Evolutionary conservation across 2,888 invertebrate species (phyloP).

Genomic region (Craniophora ligustri): DNA sequence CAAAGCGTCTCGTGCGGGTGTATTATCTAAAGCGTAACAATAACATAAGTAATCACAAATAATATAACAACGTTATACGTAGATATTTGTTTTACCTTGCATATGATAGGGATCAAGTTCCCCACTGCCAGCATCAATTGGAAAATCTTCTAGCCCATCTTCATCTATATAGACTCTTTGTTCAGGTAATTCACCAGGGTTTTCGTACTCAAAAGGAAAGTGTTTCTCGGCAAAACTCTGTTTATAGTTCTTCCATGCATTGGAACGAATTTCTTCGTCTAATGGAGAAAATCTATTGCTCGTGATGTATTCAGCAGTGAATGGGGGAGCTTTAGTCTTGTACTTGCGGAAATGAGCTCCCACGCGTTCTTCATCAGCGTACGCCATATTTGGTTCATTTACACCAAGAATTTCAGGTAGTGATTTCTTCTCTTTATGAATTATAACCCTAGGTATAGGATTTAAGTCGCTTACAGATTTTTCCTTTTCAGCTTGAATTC

Average conservation of each 20-base stretch:
- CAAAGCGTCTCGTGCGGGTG: slow-evolving; percentile 59
- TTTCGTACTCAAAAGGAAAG: slow-evolving; percentile 85
- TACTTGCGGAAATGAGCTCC: slow-evolving; percentile 83
- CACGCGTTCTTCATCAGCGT: slow-evolving; percentile 84
- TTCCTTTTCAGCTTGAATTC: slow-evolving; percentile 74
- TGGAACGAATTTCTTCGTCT: slow-evolving; percentile 81
- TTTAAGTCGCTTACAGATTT: slow-evolving; percentile 55
- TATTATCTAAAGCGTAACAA: slow-evolving; percentile 51
- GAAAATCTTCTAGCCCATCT: slow-evolving; percentile 79
- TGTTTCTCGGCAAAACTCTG: slow-evolving; percentile 83
- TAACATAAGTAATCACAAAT: slow-evolving; percentile 4
- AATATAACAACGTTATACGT: neutral
- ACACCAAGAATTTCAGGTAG: slow-evolving; percentile 59
- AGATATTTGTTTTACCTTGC: slow-evolving; percentile 68
- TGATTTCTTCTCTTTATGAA: slow-evolving; percentile 81
- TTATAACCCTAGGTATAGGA: slow-evolving; percentile 55
- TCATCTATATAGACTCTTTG: slow-evolving; percentile 88
- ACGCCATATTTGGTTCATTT: slow-evolving; percentile 70
- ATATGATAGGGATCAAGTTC: slow-evolving; percentile 74
- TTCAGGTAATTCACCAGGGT: slow-evolving; percentile 84
- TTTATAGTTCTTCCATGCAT: slow-evolving; percentile 82
- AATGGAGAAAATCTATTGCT: slow-evolving; percentile 78
- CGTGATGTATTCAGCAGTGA: slow-evolving; percentile 81
- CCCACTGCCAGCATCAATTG: slow-evolving; percentile 81
- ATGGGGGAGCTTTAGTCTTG: slow-evolving; percentile 75